Base-by-base conservation (phyloP, 2,888 invertebrate species). In the Aphidius colemani region DNA sequence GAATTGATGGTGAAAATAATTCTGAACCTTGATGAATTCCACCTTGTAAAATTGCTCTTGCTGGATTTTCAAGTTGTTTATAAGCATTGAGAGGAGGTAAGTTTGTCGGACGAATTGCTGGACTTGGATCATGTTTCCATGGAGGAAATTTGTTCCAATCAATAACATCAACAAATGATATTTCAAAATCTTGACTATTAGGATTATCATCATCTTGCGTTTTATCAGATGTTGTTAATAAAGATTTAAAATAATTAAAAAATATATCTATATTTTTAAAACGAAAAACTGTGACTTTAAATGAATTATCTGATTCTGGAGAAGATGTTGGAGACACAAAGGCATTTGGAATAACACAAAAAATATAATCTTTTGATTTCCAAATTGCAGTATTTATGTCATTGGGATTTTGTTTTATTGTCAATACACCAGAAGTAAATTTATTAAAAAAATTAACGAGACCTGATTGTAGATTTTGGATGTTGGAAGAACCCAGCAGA, bases 71-170 rank as follows among this genome's bases (percentile, higher is more conserved):
- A 0, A 77, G 66, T 63, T 71, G 71, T 58, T 66, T 70, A 53
- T 74, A 81, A 2, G 80, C 81, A 58, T 81, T 81, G 39, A 81
- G 53, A 0, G 79, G 74, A 1, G 81, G 81, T 13, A 81, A 61
- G 64, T 76, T 76, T 4, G 74, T 72, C 0, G 78, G 76, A 8
- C 77, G 73, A 10, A 80, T 72, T 0, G 74, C 76, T 4, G 74
- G 69, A 64, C 78, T 79, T 0, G 78, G 78, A 46, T 78, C 78
- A 59, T 73, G 74, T 49, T 75, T 75, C 75, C 74, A 75, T 0
- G 78, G 75, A 1, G 75, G 71, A 1, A 72, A 53, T 60, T 73
- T 76, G 59, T 75, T 72, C 75, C 73, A 74, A 55, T 77, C 76
- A 9, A 75, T 59, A 0, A 81, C 71, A n/a, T 76, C 71, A 41